These are phyloP conservation scores for Bombus terrestris DNA, from an alignment of 1,140 invertebrate genomes.

Conservation along the genomic window DNA sequence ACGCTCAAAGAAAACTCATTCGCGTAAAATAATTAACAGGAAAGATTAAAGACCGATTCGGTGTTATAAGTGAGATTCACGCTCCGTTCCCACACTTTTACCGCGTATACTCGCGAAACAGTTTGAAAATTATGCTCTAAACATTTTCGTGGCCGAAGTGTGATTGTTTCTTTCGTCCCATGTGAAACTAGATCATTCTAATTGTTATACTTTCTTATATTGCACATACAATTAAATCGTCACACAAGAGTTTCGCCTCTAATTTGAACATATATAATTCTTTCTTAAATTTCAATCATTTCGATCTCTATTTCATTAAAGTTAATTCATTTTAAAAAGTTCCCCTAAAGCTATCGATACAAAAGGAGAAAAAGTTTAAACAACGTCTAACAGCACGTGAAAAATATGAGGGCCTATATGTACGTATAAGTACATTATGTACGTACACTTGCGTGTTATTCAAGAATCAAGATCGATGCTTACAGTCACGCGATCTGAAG, in stretches of 20 bases:
- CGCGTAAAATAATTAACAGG: background rate
- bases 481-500: slow-evolving; percentile 41
- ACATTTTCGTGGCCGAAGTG: background rate
- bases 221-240: background rate
- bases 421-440: background rate
- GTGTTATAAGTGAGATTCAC: background rate
- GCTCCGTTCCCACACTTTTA: slow-evolving; percentile 6
- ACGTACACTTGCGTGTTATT: slow-evolving; percentile 24
- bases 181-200: background rate
- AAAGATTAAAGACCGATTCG: background rate
- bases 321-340: background rate
- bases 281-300: background rate
- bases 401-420: background rate
- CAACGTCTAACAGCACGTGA: background rate
- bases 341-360: background rate
- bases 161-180: background rate
- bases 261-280: too few relatives aligned
- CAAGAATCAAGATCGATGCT: slow-evolving; percentile 47
- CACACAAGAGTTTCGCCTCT: background rate
- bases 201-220: background rate
- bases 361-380: background rate
- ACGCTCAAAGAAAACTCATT: background rate
- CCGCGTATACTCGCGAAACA: background rate
- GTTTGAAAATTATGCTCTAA: background rate
- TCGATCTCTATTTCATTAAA: background rate